A percentile compares a stretch with the other conserved stretches of the same genome.
Evolutionary conservation across 2,113 vertebrate species (phyloP).

Genomic region (Halichoeres trimaculatus): DNA sequence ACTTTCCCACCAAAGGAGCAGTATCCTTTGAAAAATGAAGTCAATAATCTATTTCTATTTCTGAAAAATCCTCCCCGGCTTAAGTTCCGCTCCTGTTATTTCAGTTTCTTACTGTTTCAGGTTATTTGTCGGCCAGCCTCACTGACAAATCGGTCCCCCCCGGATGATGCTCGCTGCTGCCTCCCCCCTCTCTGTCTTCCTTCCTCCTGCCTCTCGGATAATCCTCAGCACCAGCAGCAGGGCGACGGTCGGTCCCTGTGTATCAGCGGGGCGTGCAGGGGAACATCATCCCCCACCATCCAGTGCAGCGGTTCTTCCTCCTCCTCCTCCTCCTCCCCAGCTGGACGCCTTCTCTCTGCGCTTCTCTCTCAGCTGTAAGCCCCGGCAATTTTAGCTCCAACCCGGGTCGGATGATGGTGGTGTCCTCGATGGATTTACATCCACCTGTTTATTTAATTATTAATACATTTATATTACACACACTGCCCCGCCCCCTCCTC

Average conservation of each 20-base stretch:
- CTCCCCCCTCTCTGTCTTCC: constrained; percentile 61
- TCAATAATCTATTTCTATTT: not conserved
- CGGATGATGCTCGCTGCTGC: constrained; percentile 67
- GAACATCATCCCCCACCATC: constrained; percentile 51
- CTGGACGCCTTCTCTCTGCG: constrained; percentile 42
- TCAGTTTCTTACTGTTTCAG: constrained; percentile 19
- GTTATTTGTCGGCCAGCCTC: constrained; percentile 29
- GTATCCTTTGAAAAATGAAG: not conserved
- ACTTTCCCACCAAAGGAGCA: constrained; percentile 16
- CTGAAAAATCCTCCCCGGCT: not conserved
- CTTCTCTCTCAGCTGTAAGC: constrained; percentile 30
- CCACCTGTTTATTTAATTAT: constrained; percentile 66
- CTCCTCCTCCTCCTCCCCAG: constrained; percentile 28
- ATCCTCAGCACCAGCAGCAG: constrained; percentile 56
- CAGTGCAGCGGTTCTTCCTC: constrained; percentile 22
- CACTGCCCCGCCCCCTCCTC: constrained; percentile 63
- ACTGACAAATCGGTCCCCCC: constrained; percentile 27
- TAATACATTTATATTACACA: constrained; percentile 57
- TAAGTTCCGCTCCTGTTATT: not conserved
- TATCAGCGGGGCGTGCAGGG: constrained; percentile 60
- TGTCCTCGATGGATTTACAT: constrained; percentile 49
- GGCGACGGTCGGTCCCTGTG: constrained; percentile 39
- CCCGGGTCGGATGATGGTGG: constrained; percentile 45
- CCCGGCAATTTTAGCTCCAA: constrained; percentile 48
- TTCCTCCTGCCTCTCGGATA: constrained; percentile 70